These are phyloP conservation scores for Macrostomum lignano DNA, from an alignment of 1,140 invertebrate genomes.

Conservation along the genomic window DNA sequence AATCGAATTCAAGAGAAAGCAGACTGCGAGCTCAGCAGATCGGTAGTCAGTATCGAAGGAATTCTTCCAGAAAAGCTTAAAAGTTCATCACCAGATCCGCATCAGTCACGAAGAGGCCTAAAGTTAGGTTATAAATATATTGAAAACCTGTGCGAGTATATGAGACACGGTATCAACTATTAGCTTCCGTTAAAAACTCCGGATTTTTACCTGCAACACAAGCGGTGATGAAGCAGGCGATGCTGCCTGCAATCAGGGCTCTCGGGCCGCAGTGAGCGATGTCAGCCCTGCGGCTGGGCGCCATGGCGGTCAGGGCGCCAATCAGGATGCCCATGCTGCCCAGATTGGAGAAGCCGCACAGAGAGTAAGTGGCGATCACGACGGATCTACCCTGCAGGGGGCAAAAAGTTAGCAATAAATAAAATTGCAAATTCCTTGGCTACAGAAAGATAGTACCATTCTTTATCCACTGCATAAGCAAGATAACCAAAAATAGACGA, in stretches of 20 bases:
- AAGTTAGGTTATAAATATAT: no score
- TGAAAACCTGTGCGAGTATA: no score
- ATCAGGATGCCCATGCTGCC: constrained; percentile 60
- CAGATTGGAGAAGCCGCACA: constrained; percentile 83
- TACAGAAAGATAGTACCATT: background rate
- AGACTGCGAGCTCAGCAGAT: no score
- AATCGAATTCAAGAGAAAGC: no score
- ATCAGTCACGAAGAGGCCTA: no score
- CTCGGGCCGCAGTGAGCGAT: constrained; percentile 36
- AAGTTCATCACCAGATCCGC: no score
- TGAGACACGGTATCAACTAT: no score
- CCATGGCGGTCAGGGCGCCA: constrained; percentile 45
- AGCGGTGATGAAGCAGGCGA: constrained; percentile 61
- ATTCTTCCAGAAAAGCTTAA: no score
- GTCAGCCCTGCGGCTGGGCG: constrained; percentile 40
- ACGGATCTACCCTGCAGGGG: constrained; percentile 36
- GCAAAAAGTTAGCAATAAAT: no score
- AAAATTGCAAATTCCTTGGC: background rate
- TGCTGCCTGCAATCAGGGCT: constrained; percentile 35
- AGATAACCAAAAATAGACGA: background rate
- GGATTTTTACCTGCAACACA: constrained; percentile 47
- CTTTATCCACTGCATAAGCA: background rate
- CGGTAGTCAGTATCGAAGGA: no score
- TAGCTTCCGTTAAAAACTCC: constrained; percentile 2
- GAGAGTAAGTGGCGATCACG: constrained; percentile 59